These are phyloP conservation scores for Setipinna tenuifilis DNA, from an alignment of 2,797 vertebrate species.

Conservation along the genomic window DNA sequence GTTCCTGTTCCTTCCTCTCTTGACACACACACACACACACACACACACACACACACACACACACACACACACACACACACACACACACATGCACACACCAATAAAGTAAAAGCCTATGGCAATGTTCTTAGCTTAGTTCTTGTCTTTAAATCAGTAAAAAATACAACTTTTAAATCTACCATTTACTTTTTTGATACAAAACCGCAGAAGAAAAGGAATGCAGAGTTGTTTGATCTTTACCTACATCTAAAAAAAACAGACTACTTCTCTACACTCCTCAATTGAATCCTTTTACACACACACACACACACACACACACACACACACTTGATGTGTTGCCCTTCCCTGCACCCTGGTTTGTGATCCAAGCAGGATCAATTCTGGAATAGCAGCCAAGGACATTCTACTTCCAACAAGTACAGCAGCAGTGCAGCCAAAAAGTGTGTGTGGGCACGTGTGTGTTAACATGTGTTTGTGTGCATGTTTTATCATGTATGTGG, in stretches of 20 bases:
- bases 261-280: no score
- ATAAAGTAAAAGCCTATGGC: neutral
- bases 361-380: neutral
- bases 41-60: constrained; percentile 1
- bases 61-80: neutral
- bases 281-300: neutral
- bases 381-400: neutral
- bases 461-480: no score
- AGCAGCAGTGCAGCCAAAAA: neutral
- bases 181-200: neutral
- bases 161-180: neutral
- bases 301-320: constrained; percentile 6
- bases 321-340: neutral
- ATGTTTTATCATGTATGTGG: no score
- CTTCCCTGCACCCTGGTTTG: neutral
- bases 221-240: no score
- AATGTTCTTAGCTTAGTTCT: constrained; percentile 7
- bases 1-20: neutral
- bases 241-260: no score
- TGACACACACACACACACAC: neutral
- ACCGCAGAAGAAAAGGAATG: no score
- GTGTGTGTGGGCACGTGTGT: neutral
- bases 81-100: neutral
- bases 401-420: neutral
- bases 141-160: neutral